Percentiles rank a stretch among this genome's conserved stretches.
Conservation (phyloP, 2,797 vertebrate species). For the Tapera naevia region DNA sequence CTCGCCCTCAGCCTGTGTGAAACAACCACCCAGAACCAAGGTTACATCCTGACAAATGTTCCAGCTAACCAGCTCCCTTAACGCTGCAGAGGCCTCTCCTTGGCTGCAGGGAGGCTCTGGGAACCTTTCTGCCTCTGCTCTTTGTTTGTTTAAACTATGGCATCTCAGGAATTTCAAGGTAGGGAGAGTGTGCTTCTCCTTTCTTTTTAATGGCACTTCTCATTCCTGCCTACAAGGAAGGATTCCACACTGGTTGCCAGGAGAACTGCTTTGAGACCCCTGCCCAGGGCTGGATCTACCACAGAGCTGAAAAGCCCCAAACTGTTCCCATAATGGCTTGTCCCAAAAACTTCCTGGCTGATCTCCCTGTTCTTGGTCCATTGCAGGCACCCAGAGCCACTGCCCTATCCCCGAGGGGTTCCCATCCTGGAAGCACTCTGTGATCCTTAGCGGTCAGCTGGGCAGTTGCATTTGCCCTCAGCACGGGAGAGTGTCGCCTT, state of each 20-base stretch:
- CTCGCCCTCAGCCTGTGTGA: conserved; percentile 90
- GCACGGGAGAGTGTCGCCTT: background rate
- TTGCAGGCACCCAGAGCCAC: background rate
- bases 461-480: background rate
- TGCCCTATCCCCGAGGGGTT: background rate
- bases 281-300: background rate
- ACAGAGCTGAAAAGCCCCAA: background rate
- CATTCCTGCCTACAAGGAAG: background rate
- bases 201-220: background rate
- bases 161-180: conserved; percentile 57
- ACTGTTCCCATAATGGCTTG: background rate
- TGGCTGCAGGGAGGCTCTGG: background rate
- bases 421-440: background rate
- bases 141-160: conserved; percentile 21
- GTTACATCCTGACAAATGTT: background rate
- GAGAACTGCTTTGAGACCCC: background rate
- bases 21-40: background rate
- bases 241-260: rapidly evolving
- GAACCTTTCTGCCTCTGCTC: background rate
- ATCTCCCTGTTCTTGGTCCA: background rate
- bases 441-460: background rate
- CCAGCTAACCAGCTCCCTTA: background rate
- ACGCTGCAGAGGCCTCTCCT: background rate
- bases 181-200: background rate
- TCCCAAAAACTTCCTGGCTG: background rate